Base-by-base conservation (phyloP, 1,140 invertebrate species). In the Linepithema humile region DNA sequence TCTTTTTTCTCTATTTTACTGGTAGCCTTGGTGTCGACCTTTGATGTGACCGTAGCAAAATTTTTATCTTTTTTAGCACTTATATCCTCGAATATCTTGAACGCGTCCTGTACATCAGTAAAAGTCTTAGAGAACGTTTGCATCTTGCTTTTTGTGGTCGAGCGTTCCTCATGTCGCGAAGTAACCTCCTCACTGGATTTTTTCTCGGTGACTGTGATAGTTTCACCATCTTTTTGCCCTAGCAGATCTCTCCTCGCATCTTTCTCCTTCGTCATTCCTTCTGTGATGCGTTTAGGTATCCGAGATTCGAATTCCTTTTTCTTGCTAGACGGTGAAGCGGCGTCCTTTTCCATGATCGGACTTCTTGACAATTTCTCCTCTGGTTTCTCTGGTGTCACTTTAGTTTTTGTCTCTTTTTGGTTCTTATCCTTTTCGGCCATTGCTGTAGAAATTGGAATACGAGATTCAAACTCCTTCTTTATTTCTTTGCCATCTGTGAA, bases 291-390 rank as follows among this genome's bases (percentile, higher is more conserved):
- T 77, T 93, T 93, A 0, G 93, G 92, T 67, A 94, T 94, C 29
- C 91, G 89, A 4, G 92, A 93, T 57, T 93, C 92, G 26, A 90
- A 92, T 77, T 93, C 92, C 9, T 85, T 84, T 59, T 92, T 91
- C n/a, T 83, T 89, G 2, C 50, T 73, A 0, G 60, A 60, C 0
- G 83, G 60, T 0, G 83, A 86, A 0, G 70, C 48, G 15, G 43
- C 4, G 0, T 86, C 70, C 4, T 29, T n/a, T 0, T 80, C 53
- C 2, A 2, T 0, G 0, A 32, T 40, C 15, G 43, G 45, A 9
- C 43, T 35, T 7, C 43, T 82, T 23, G 29, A 17, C 5, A 62
- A 6, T 20, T 62, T 50, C 10, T 70, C 17, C 7, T 85, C 82
- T 0, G 40, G 7, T 45, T 82, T 89, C 0, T 43, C 59, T 9